Evolutionary conservation across 2,113 vertebrate genomes (phyloP).

Genomic region (Orycteropus afer): DNA sequence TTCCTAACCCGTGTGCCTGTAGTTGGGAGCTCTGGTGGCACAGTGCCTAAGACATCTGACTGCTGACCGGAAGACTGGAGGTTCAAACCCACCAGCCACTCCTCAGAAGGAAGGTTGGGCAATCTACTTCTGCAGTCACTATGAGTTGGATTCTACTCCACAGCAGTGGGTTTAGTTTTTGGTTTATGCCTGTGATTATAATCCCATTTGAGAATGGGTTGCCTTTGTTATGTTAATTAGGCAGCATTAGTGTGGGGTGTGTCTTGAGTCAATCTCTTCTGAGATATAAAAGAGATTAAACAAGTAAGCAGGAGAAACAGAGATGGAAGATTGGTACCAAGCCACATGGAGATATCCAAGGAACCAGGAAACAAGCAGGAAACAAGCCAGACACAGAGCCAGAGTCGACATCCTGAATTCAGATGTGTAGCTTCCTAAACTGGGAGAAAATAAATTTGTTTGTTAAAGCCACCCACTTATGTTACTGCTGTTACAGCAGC

Average conservation of each 20-base stretch:
- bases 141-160: too few species aligned
- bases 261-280: not conserved
- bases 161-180: too few species aligned
- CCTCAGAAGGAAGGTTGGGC: too few species aligned
- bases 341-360: not conserved
- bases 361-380: not conserved
- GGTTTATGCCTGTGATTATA: not conserved
- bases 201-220: not conserved
- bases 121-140: too few species aligned
- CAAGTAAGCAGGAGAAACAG: not conserved
- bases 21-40: too few species aligned
- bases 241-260: not conserved
- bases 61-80: too few species aligned
- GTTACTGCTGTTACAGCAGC: not conserved
- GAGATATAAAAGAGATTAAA: not conserved
- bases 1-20: too few species aligned
- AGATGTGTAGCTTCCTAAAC: not conserved
- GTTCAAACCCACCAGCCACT: too few species aligned
- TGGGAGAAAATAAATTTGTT: not conserved
- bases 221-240: not conserved
- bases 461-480: not conserved
- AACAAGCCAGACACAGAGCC: not conserved
- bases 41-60: too few species aligned
- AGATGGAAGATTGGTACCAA: not conserved
- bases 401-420: not conserved